These are phyloP conservation scores for Peromyscus maniculatus DNA, from an alignment of 2,113 vertebrate species.

Conservation along the genomic window DNA sequence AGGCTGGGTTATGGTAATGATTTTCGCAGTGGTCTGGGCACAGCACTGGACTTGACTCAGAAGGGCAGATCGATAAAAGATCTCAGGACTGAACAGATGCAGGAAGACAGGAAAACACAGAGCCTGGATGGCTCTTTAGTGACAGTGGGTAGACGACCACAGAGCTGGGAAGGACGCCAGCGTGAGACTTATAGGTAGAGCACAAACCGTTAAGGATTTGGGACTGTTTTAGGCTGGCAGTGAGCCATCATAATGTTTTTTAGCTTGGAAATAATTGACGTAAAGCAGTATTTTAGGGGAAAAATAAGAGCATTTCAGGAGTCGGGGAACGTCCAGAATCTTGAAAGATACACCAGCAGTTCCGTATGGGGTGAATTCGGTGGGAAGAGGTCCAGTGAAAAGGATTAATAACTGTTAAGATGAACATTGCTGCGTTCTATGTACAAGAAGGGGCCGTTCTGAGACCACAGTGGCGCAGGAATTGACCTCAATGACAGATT, in stretches of 20 bases:
- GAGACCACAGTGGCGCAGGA: not conserved
- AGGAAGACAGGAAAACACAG: not conserved
- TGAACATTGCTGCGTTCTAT: not conserved
- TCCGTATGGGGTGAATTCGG: not conserved
- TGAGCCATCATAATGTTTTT: not conserved
- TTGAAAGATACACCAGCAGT: not conserved
- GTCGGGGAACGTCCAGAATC: not conserved
- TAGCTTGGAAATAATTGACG: conserved; percentile 35
- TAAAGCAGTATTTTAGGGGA: not conserved
- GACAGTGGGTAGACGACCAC: too few relatives aligned
- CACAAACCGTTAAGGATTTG: not conserved
- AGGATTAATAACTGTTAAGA: not conserved
- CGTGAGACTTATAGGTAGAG: not conserved
- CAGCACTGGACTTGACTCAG: too few relatives aligned
- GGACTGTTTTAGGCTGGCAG: not conserved
- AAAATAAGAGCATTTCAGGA: not conserved
- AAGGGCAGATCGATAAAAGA: not conserved
- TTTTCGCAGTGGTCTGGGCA: not conserved
- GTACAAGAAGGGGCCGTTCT: not conserved
- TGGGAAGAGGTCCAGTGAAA: not conserved
- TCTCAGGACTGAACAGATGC: not conserved
- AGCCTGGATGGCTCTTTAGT: not conserved
- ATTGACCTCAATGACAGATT: not conserved
- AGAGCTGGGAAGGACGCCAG: not conserved
- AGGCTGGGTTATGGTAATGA: not conserved